phyloP scores from a whole-genome alignment of 1,140 invertebrate species.

The Drosophila triauraria region DNA sequence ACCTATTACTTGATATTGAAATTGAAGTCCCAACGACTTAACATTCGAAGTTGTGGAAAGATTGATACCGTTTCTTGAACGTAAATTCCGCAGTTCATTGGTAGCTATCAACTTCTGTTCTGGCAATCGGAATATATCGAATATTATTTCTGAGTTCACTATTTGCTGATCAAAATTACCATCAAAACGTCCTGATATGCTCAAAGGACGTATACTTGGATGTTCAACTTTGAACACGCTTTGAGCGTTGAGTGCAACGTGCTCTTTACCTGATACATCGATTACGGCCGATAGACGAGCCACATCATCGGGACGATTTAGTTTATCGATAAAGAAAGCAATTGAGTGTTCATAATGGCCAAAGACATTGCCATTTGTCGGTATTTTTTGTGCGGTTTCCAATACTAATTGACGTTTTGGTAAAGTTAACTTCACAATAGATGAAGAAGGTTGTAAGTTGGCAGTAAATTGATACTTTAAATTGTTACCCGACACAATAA shows the following conservation, averaged over 20 bases:
- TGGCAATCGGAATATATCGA: constrained; percentile 88
- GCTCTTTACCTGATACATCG: constrained; percentile 79
- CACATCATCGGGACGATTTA: constrained; percentile 88
- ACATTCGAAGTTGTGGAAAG: constrained; percentile 52
- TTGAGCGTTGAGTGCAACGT: constrained; percentile 85
- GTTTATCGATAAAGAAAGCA: constrained; percentile 89
- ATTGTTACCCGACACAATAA: constrained; percentile 88
- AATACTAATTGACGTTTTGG: constrained; percentile 88
- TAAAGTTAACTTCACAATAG: constrained; percentile 87
- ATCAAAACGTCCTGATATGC: constrained; percentile 85
- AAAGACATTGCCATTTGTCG: constrained; percentile 76
- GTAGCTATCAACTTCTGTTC: constrained; percentile 87
- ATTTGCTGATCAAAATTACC: constrained; percentile 82
- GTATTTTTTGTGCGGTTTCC: constrained; percentile 85
- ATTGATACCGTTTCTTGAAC: constrained; percentile 57
- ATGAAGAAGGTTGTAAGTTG: constrained; percentile 87
- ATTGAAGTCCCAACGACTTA: constrained; percentile 62
- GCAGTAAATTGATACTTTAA: constrained; percentile 89
- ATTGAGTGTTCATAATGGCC: constrained; percentile 85
- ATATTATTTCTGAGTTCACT: constrained; percentile 85
- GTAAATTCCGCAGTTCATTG: constrained; percentile 45
- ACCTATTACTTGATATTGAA: constrained; percentile 61
- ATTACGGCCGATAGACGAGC: constrained; percentile 47
- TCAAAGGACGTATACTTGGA: constrained; percentile 88
- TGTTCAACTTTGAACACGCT: constrained; percentile 88